Evolutionary conservation across 92 coral and sea anemone genomes (phyloP).

Genomic region (Epizoanthus illoricatus): DNA sequence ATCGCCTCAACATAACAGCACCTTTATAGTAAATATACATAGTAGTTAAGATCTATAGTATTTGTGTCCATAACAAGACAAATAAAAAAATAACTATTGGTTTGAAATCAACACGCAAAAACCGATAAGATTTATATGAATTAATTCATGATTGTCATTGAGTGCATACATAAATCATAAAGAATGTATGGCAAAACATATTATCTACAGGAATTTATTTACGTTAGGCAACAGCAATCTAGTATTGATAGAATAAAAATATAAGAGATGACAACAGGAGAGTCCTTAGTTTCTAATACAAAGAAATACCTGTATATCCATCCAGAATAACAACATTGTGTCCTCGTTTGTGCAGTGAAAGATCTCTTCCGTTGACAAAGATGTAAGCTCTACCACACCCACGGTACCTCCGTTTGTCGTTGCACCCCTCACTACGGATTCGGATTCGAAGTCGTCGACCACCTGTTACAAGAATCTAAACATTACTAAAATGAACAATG

Average conservation of each 20-base stretch:
- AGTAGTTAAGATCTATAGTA: not conserved
- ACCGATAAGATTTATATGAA: too few relatives aligned
- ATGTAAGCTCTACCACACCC: slow-evolving; percentile 47
- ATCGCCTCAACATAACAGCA: slow-evolving; percentile 19
- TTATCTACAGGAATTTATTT: too few relatives aligned
- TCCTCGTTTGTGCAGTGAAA: slow-evolving; percentile 40
- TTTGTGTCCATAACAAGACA: not conserved
- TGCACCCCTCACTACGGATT: slow-evolving; percentile 36
- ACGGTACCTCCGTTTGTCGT: slow-evolving; percentile 24
- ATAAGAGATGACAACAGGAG: too few relatives aligned
- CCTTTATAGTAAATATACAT: not conserved
- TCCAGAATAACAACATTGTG: slow-evolving; percentile 42
- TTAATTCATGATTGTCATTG: too few relatives aligned
- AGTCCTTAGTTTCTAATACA: too few relatives aligned
- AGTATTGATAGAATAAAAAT: not conserved
- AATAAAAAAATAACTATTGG: too few relatives aligned
- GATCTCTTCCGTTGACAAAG: slow-evolving; percentile 40
- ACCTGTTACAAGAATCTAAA: slow-evolving; percentile 1
- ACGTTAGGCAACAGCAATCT: too few relatives aligned
- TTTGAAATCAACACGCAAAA: too few relatives aligned
- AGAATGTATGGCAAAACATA: too few relatives aligned
- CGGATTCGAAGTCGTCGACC: slow-evolving; percentile 27
- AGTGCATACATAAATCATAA: too few relatives aligned
- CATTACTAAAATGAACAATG: too few relatives aligned
- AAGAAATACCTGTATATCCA: slow-evolving; percentile 32